These are phyloP conservation scores for Cyprinodon diabolis DNA, from an alignment of 2,797 vertebrate species.

Conservation along the genomic window DNA sequence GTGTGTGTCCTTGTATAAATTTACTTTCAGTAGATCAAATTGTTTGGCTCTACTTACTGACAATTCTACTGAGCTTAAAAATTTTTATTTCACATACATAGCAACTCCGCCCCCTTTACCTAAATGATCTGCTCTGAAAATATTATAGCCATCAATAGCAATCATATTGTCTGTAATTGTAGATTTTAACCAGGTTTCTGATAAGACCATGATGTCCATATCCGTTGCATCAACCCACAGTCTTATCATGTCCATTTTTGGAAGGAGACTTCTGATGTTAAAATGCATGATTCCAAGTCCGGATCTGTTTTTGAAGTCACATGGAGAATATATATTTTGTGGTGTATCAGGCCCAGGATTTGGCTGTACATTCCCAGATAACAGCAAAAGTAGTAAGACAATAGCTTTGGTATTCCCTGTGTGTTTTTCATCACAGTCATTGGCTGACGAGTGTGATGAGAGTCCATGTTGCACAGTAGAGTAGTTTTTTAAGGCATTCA, in stretches of 20 bases:
- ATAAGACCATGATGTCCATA: background rate
- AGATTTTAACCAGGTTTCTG: background rate
- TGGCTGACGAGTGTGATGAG: too few relatives aligned
- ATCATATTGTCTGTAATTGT: background rate
- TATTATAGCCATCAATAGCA: background rate
- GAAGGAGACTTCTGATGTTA: slow-evolving; percentile 3
- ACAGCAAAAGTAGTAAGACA: background rate
- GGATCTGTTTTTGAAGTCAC: background rate
- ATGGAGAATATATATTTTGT: background rate
- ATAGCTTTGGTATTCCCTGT: background rate
- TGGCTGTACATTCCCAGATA: background rate
- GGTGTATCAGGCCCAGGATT: background rate
- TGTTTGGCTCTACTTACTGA: too few relatives aligned
- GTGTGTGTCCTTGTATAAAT: too few relatives aligned
- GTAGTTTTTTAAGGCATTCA: too few relatives aligned
- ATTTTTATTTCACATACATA: too few relatives aligned
- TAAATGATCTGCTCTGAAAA: background rate
- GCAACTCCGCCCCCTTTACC: too few relatives aligned
- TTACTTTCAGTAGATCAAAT: too few relatives aligned
- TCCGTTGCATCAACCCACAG: background rate
- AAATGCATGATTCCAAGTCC: slow-evolving; percentile 6
- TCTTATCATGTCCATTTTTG: background rate
- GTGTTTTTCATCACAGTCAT: too few relatives aligned
- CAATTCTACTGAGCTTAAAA: too few relatives aligned
- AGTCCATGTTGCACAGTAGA: too few relatives aligned